Base-by-base conservation (phyloP, 2,797 vertebrate species). In the Aphelocoma californica region DNA sequence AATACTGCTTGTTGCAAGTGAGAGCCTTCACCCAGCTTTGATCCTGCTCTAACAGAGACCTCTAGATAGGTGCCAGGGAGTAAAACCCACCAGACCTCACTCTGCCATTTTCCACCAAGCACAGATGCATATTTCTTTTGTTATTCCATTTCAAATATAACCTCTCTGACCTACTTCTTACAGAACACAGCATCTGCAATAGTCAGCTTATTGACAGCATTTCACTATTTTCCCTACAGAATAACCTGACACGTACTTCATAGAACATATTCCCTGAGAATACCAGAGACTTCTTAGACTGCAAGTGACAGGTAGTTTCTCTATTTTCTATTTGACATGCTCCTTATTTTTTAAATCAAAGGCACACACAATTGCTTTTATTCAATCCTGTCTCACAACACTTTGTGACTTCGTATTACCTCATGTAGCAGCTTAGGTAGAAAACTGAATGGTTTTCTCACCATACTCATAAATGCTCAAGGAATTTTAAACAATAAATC, bases 71-170 rank as follows among this genome's bases (percentile, higher is more conserved):
- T 14, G 10, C 29, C 74, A 75, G 4, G 21, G 36, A 91, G 20
- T 44, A 85, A 88, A 88, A 72, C 64, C 71, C 45, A 75, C 29
- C 34, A 50, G 36, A 31, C 10, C 40, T 90, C 44, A 47, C 67
- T 62, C 83, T 71, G 53, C 24, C 75, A 79, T 85, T 40, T 83
- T 83, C 60, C 58, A 56, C 28, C 36, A 90, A 70, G 38, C 74
- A 82, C 32, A 87, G 44, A 60, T 3, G 3, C 4, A 1, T 56
- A 88, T 51, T 95, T 74, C 70, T 74, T 83, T 65, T 66, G 40
- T 86, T 92, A 90, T 90, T 70, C 74, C 9, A 24, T 85, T 91
- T 84, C 80, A 95, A 92, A 90, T 44, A 66, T 18, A 93, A 92
- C 40, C 81, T 70, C 48, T 90, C 81, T 73, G 87, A 81, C 88